phyloP scores from a whole-genome alignment of 2,888 invertebrate genomes.

The Tetragnatha montana region DNA sequence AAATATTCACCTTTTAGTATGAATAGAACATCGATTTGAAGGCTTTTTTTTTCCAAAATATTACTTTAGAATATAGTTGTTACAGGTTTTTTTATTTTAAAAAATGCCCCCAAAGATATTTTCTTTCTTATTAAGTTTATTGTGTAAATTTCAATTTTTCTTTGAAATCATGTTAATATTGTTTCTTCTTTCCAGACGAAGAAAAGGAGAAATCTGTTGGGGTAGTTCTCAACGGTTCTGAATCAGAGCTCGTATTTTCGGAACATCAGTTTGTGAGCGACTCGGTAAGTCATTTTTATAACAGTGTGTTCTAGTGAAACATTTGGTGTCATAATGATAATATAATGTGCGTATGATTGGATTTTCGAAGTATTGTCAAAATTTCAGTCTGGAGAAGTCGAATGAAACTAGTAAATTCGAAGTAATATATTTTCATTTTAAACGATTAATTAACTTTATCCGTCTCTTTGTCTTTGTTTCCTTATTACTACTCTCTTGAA shows the following conservation, averaged over 20 bases:
- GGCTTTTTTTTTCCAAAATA: no score
- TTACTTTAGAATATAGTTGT: no score
- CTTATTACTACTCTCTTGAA: no score
- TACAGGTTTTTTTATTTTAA: no score
- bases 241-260: constrained; percentile 91
- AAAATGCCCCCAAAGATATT: background rate
- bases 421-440: no score
- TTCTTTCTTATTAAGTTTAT: background rate
- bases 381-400: background rate
- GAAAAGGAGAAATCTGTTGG: constrained; percentile 90
- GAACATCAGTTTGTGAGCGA: constrained; percentile 83
- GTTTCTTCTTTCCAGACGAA: constrained; percentile 78
- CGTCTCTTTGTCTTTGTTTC: no score
- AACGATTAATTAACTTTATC: no score
- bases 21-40: no score
- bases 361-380: background rate
- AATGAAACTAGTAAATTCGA: no score
- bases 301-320: no score
- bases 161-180: background rate
- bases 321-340: background rate
- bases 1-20: no score
- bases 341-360: background rate
- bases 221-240: constrained; percentile 93
- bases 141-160: background rate
- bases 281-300: constrained; percentile 80